Base-by-base conservation (phyloP, 2,888 invertebrate species). In the Drosophila demipolita region DNA sequence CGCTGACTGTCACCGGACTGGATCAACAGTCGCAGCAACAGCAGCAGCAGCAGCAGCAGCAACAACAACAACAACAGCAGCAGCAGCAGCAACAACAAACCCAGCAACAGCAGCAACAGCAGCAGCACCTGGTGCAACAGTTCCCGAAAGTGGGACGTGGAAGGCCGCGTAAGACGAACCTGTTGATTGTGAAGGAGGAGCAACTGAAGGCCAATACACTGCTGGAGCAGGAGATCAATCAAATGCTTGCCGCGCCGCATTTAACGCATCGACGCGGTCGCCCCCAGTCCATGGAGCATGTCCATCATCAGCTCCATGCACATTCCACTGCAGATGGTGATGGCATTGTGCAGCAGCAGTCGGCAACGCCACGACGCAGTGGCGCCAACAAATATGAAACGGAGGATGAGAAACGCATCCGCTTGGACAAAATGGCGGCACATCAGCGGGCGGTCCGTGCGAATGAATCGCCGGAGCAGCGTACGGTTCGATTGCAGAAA, bases 111-210 rank as follows among this genome's bases (percentile, higher is more conserved):
- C 88, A 89, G 48, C 87, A 81, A 60, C 62, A 65, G 50, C 78
- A 71, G 45, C 78, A 90, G 66, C 90, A 91, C 54, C 66, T 90
- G 53, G 87, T 92, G 76, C 92, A 92, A 86, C 92, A 92, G 87
- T 91, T 92, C 87, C 92, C 92, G 73, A 92, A 92, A 87, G 90
- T 90, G 86, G 92, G 92, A 80, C 91, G 93, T 72, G 93, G 93
- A 77, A 91, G 93, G 78, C 93, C 93, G 76, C 89, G 92, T 62
- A 93, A 93, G 78, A 86, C 82, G 20, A 84, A 76, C 49, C 57
- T 74, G 32, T 12, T 87, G 50, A 45, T 53, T 12, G 40, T 36
- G 15, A 73, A 53, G 32, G 89, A 90, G 20, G 92, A 92, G 65
- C 91, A 92, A 63, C 88, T 92, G 42, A 92, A 93, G 83, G 92